These are phyloP conservation scores for Hyphantria cunea DNA, from an alignment of 1,140 invertebrate genomes.

Conservation along the genomic window DNA sequence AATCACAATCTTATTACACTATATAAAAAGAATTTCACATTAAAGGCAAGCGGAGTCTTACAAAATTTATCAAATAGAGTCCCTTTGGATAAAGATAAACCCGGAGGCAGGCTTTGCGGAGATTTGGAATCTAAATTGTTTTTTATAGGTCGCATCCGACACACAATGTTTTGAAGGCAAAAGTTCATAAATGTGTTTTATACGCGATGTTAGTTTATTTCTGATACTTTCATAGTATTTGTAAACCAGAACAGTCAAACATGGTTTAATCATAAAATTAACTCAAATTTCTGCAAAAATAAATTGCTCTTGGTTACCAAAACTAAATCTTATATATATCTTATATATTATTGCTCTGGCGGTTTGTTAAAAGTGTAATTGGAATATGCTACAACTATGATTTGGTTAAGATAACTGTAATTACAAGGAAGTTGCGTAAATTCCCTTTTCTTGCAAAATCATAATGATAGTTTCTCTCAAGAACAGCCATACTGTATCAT, in stretches of 20 bases:
- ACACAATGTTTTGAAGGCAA: constrained; percentile 11
- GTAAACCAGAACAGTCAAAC: constrained; percentile 7
- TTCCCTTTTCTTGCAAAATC: constrained; percentile 4
- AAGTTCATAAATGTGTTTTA: not conserved
- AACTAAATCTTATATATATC: too few relatives aligned
- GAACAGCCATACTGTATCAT: too few relatives aligned
- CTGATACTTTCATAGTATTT: too few relatives aligned
- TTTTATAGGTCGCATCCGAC: constrained; percentile 36
- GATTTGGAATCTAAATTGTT: constrained; percentile 52
- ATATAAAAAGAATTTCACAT: constrained; percentile 23
- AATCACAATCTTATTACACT: constrained; percentile 25
- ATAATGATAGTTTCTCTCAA: too few relatives aligned
- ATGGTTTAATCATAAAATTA: constrained; percentile 12
- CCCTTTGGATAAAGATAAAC: constrained; percentile 55
- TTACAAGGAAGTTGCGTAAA: constrained; percentile 30
- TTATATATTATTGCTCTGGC: constrained; percentile 1
- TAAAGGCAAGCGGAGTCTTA: constrained; percentile 28
- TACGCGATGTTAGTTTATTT: not conserved
- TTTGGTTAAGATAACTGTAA: constrained; percentile 37
- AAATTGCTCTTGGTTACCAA: constrained; percentile 20
- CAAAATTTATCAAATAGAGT: constrained; percentile 50
- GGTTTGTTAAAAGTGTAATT: constrained; percentile 30
- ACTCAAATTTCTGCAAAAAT: constrained; percentile 4
- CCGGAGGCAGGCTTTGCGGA: constrained; percentile 44
- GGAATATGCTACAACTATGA: constrained; percentile 25